Percentiles rank a stretch among this genome's conserved stretches.
phyloP scores from a whole-genome alignment of 1,140 invertebrate genomes.

The Magallana gigas region DNA sequence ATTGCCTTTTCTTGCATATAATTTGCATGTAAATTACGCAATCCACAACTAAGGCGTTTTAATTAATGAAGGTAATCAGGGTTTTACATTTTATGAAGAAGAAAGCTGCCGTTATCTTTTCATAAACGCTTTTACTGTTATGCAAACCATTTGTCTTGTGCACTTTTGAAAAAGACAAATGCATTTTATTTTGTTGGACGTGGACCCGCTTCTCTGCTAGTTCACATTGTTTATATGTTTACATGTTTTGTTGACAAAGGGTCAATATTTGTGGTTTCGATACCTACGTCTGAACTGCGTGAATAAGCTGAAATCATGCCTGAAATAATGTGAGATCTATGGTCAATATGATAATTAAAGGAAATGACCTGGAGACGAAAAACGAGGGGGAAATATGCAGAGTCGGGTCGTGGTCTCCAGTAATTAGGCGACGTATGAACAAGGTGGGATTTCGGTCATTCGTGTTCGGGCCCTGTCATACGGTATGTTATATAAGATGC shows the following conservation, averaged over 20 bases:
- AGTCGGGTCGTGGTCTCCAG: not conserved
- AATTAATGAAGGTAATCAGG: not conserved
- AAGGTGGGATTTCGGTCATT: constrained; percentile 7
- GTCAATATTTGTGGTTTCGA: not conserved
- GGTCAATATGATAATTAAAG: not conserved
- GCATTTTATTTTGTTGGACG: not conserved
- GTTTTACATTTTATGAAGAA: not conserved
- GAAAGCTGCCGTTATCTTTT: not conserved
- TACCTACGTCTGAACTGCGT: not conserved
- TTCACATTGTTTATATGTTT: not conserved
- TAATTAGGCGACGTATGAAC: not conserved
- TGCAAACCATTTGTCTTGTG: constrained; percentile 3
- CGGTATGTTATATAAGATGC: not conserved
- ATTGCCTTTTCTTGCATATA: not conserved
- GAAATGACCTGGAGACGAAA: constrained; percentile 2
- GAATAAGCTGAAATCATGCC: not conserved
- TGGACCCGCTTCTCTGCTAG: not conserved
- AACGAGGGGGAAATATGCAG: not conserved
- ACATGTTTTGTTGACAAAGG: not conserved
- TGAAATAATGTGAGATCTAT: not conserved
- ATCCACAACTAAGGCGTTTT: not conserved
- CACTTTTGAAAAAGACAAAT: not conserved
- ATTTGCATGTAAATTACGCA: not conserved
- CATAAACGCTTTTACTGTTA: not conserved
- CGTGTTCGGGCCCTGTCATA: not conserved